Evolutionary conservation across 2,888 invertebrate genomes (phyloP), one percentile per base, ranked within the genome.

Genomic region (Phalera bucephala): DNA sequence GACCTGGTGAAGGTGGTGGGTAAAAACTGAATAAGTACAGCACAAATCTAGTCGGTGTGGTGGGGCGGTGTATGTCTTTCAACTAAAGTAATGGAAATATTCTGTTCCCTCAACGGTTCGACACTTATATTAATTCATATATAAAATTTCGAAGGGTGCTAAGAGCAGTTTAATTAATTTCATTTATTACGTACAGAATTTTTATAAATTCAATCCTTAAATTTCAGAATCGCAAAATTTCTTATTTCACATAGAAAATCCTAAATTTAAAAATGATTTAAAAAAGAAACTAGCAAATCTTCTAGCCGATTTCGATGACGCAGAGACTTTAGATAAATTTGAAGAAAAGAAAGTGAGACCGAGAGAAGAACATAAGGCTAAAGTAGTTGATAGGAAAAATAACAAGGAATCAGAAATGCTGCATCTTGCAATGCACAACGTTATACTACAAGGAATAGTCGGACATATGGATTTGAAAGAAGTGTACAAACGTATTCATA

Each of bases 361-460:
- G 21, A 27, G 35, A 37, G 20, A 44, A 40, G 27, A 34, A 21
- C 19, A 26, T n/a, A 5, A 36, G 19, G 20, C 37, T 31, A 37
- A 26, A 21, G 33, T 30, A 34, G 9, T 41, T 39, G 26, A 37
- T 20, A 33, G 46, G 29, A 4, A 21, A 7, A 27, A 20, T 3
- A 33, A 31, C 10, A 41, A 44, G 10, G 44, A 64, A 13, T 64
- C 71, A 1, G 67, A 76, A 9, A 25, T 75, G 3, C 27, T 80
- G n/a, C 78, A 82, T 52, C 26, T 75, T n/a, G 72, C 74, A 0
- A 70, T 84, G 60, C 81, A 83, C 22, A 79, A 82, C 34, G 65
- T 80, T 8, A 40, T 86, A 0, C 39, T 80, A 0, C 71, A 79
- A 63, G 83, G 80, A 2, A 71, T 82, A 0, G 57, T 75, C 3